A percentile compares a stretch with the other conserved stretches of the same genome.
These are phyloP conservation scores for Eriosoma lanigerum DNA, from an alignment of 1,140 invertebrate species.

Conservation along the genomic window DNA sequence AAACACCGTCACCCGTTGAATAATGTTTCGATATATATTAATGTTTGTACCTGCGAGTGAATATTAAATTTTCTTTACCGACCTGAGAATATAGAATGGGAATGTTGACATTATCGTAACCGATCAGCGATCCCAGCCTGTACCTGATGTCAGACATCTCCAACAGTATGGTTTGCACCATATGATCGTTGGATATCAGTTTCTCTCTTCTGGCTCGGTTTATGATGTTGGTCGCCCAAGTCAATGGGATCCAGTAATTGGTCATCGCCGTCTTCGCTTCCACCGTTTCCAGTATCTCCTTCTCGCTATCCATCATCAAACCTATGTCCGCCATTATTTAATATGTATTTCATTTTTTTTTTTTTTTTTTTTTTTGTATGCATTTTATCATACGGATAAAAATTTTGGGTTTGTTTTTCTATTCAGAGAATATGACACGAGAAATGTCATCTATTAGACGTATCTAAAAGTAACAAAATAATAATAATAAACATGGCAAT, in stretches of 20 bases:
- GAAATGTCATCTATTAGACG: no score
- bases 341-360: no score
- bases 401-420: not conserved
- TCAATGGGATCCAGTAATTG: conserved; percentile 90
- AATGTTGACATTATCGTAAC: conserved; percentile 95
- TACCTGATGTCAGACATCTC: conserved; percentile 81
- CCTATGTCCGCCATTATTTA: conserved; percentile 62
- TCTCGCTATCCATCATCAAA: conserved; percentile 86
- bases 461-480: no score
- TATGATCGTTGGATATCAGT: conserved; percentile 79
- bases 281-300: conserved; percentile 85
- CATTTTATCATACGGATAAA: not conserved
- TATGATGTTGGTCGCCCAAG: conserved; percentile 89
- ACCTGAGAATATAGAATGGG: conserved; percentile 98
- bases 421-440: no score
- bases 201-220: conserved; percentile 80
- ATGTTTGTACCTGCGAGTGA: not conserved
- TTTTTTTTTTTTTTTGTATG: no score
- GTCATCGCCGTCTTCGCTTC: conserved; percentile 81
- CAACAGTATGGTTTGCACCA: conserved; percentile 80
- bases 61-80: conserved; percentile 53
- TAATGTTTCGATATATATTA: no score
- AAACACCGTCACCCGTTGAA: no score
- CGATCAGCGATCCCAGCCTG: conserved; percentile 76
- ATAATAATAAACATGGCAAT: no score